A percentile compares a stretch with the other conserved stretches of the same genome.
These are phyloP conservation scores for Loxodonta africana DNA, from an alignment of 2,113 vertebrate species.

Conservation along the genomic window DNA sequence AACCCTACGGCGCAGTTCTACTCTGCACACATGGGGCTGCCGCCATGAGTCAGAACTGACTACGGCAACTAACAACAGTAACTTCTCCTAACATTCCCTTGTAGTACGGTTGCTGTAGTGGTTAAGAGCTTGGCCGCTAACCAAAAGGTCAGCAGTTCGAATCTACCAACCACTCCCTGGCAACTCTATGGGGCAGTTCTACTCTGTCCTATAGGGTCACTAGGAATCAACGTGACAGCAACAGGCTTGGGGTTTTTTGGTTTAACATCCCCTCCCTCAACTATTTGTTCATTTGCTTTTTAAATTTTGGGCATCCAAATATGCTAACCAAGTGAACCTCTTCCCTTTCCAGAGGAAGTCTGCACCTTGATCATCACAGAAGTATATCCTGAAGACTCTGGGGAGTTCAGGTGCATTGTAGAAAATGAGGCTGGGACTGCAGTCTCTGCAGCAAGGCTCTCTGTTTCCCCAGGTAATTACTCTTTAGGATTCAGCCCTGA, in stretches of 20 bases:
- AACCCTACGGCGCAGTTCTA: neutral
- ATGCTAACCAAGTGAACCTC: slow-evolving; percentile 31
- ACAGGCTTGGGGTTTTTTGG: too few species aligned
- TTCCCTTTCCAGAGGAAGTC: slow-evolving; percentile 92
- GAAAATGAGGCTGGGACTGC: slow-evolving; percentile 91
- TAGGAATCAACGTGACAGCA: too few species aligned
- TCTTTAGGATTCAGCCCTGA: neutral
- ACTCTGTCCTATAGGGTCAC: too few species aligned
- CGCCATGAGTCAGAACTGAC: neutral
- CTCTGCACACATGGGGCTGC: neutral
- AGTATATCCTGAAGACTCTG: slow-evolving; percentile 94
- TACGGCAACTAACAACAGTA: neutral
- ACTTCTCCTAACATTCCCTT: neutral
- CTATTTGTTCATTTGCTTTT: neutral
- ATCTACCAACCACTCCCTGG: too few species aligned
- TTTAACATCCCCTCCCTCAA: neutral
- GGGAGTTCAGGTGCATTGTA: slow-evolving; percentile 93
- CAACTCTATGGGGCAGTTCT: too few species aligned
- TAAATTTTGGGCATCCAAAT: neutral
- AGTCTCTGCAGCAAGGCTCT: slow-evolving; percentile 91
- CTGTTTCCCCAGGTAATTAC: slow-evolving; percentile 90
- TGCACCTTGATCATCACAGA: slow-evolving; percentile 95
- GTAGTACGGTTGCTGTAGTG: too few species aligned
- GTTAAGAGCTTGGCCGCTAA: too few species aligned
- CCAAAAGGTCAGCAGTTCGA: too few species aligned